A percentile compares a stretch with the other conserved stretches of the same genome.
Evolutionary conservation across 2,888 invertebrate genomes (phyloP).

Genomic region (Chesias legatella): DNA sequence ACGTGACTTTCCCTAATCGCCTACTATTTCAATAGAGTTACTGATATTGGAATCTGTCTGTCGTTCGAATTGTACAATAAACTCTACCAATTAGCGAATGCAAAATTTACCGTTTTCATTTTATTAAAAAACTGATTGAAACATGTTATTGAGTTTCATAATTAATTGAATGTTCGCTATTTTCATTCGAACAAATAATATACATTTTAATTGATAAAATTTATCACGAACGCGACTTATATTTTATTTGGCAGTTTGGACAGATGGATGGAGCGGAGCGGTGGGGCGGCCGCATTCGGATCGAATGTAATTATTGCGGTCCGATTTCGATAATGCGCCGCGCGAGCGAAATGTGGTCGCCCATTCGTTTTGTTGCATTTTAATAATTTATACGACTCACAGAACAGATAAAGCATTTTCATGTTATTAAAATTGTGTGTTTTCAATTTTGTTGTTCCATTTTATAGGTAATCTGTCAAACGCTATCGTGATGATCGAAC

Average conservation of each 20-base stretch:
- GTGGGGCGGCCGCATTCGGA: constrained; percentile 64
- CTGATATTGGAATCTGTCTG: constrained; percentile 7
- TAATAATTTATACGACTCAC: constrained; percentile 67
- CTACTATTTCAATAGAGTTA: constrained; percentile 18
- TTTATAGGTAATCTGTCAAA: constrained; percentile 38
- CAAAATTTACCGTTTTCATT: constrained; percentile 20
- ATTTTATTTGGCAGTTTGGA: constrained; percentile 63
- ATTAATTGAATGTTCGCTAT: constrained; percentile 48
- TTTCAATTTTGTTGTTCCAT: constrained; percentile 36
- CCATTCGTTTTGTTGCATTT: constrained; percentile 70
- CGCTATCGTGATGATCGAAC: constrained; percentile 33
- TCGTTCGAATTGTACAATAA: constrained; percentile 3
- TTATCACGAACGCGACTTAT: constrained; percentile 50
- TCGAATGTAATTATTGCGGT: constrained; percentile 77
- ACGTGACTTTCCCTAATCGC: constrained; percentile 32
- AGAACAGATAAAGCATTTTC: constrained; percentile 63
- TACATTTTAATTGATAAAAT: constrained; percentile 58
- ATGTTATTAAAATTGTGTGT: constrained; percentile 60
- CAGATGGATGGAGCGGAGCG: constrained; percentile 64
- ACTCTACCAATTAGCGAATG: constrained; percentile 7
- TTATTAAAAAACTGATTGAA: constrained; percentile 32
- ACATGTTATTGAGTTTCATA: constrained; percentile 43
- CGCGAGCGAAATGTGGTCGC: constrained; percentile 70
- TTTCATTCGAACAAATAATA: constrained; percentile 49
- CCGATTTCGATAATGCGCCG: constrained; percentile 74